phyloP scores from a whole-genome alignment of 2,797 vertebrate genomes.

The Xiphorhynchus erythropygius region DNA sequence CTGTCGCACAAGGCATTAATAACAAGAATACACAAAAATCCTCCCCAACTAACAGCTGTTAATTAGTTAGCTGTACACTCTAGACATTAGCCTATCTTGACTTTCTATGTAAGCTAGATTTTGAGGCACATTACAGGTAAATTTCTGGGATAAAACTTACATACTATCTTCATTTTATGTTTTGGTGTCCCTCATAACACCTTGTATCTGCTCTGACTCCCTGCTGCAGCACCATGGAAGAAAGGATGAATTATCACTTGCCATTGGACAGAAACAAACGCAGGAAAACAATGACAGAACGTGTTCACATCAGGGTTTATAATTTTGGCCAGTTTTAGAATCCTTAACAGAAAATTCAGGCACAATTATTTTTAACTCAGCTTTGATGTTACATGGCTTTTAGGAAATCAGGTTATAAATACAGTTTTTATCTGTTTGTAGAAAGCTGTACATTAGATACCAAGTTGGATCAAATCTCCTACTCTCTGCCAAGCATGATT shows the following conservation, averaged over 20 bases:
- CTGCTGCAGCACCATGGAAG: background rate
- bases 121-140: background rate
- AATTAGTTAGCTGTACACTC: background rate
- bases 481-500: background rate
- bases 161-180: background rate
- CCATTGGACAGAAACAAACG: background rate
- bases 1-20: background rate
- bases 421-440: background rate
- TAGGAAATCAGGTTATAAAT: background rate
- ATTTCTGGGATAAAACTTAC: background rate
- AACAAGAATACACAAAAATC: background rate
- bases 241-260: background rate
- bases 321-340: background rate
- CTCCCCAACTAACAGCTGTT: background rate
- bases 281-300: background rate
- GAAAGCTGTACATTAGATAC: background rate
- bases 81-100: background rate
- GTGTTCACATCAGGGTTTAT: background rate
- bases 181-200: background rate
- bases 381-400: background rate
- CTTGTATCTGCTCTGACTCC: background rate
- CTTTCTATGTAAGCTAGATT: background rate
- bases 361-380: background rate
- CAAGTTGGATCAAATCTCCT: background rate
- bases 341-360: background rate